Evolutionary conservation across 2,113 vertebrate genomes (phyloP).

Genomic region (Megaceryle maxima): DNA sequence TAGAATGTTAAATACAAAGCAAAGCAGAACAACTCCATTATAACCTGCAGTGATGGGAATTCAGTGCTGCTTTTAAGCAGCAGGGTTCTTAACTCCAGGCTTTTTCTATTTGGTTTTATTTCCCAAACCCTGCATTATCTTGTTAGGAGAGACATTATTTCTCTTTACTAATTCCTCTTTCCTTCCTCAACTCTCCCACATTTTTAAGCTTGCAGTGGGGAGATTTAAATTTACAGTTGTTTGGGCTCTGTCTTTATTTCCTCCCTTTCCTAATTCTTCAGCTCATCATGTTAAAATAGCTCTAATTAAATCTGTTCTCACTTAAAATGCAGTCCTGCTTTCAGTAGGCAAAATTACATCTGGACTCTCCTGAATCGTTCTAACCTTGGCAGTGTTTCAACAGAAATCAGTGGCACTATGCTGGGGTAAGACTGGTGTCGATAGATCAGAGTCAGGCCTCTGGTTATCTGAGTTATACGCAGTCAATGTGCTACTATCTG

Average conservation of each 20-base stretch:
- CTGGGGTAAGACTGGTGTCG: background rate
- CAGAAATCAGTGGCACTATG: background rate
- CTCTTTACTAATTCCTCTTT: conserved; percentile 40
- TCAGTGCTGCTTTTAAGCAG: conserved; percentile 67
- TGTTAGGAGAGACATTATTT: conserved; percentile 62
- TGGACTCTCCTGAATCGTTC: background rate
- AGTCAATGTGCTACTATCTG: background rate
- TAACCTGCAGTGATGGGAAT: conserved; percentile 59
- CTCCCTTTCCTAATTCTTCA: background rate
- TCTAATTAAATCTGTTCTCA: background rate
- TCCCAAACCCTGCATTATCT: conserved; percentile 61
- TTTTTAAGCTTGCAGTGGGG: background rate
- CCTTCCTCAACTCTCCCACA: background rate
- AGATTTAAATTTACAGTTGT: conserved; percentile 10
- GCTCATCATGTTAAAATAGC: background rate
- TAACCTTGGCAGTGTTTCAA: background rate
- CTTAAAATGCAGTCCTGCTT: conserved; percentile 9
- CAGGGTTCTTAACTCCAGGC: conserved; percentile 59
- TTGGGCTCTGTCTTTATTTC: background rate
- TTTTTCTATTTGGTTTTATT: conserved; percentile 64
- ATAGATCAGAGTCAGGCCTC: background rate
- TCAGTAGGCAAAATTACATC: background rate
- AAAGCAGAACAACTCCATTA: conserved; percentile 59
- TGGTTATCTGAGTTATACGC: background rate
- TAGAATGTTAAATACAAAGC: conserved; percentile 63